A percentile compares a stretch with the other conserved stretches of the same genome.
Evolutionary conservation across 2,113 vertebrate species (phyloP).

Genomic region (Menidia beryllina): DNA sequence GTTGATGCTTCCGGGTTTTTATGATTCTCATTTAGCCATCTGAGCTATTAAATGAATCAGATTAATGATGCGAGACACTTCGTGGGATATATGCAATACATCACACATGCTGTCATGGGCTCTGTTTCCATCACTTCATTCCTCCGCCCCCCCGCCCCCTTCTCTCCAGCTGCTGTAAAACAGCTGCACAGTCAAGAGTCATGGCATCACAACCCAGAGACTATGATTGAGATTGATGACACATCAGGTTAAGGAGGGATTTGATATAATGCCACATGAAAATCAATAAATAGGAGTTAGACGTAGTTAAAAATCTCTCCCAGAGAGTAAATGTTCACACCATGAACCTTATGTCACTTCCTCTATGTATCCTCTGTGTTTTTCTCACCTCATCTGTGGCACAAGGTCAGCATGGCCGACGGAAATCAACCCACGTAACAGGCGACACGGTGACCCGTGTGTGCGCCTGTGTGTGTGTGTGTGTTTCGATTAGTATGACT

Average conservation of each 20-base stretch:
- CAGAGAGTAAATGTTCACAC: constrained; percentile 21
- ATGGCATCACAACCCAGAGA: constrained; percentile 37
- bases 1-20: neutral
- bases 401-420: constrained; percentile 39
- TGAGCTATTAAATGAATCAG: constrained; percentile 13
- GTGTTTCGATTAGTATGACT: constrained; percentile 13
- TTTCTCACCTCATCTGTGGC: neutral
- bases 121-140: constrained; percentile 7
- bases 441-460: neutral
- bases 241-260: neutral
- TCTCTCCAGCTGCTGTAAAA: constrained; percentile 6
- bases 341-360: constrained; percentile 20
- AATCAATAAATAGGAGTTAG: neutral
- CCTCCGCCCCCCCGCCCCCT: constrained; percentile 1
- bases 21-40: neutral
- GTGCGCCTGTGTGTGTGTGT: constrained; percentile 1
- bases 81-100: constrained; percentile 11
- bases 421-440: constrained; percentile 16
- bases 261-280: constrained; percentile 1
- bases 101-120: constrained; percentile 31
- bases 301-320: neutral
- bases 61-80: constrained; percentile 31
- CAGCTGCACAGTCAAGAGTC: constrained; percentile 8
- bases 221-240: constrained; percentile 28
- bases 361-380: constrained; percentile 2